Evolutionary conservation across 2,113 vertebrate species (phyloP).

Genomic region (Limanda limanda): DNA sequence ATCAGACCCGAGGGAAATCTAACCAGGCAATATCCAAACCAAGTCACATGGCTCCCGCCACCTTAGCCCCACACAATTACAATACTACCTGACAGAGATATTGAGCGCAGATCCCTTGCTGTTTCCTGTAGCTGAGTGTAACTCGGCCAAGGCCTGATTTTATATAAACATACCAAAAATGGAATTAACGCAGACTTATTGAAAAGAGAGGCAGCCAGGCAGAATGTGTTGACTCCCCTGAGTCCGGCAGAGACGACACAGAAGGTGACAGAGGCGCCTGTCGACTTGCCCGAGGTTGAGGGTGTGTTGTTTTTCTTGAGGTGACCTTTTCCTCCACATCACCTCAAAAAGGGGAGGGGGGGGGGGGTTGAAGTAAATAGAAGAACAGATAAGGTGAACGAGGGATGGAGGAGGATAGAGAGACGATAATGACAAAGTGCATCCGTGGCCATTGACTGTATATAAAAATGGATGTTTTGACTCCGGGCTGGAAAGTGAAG

Average conservation of each 20-base stretch:
- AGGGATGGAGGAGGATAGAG: no score
- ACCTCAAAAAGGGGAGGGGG: neutral
- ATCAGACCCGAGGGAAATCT: constrained; percentile 79
- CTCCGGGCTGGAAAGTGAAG: no score
- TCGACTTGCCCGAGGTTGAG: constrained; percentile 21
- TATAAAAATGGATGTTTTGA: no score
- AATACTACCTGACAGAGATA: constrained; percentile 81
- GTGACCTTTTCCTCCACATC: constrained; percentile 32
- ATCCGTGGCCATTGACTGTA: no score
- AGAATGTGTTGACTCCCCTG: neutral
- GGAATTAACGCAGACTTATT: constrained; percentile 69
- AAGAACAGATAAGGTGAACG: neutral
- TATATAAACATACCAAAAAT: constrained; percentile 69
- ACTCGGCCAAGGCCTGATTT: constrained; percentile 51
- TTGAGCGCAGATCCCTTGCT: constrained; percentile 76
- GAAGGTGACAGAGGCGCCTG: neutral
- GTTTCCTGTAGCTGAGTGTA: constrained; percentile 58
- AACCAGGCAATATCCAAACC: constrained; percentile 80
- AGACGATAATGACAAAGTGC: no score
- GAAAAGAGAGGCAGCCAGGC: constrained; percentile 59
- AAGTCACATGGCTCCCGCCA: constrained; percentile 60
- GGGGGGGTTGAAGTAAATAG: neutral
- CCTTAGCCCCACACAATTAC: constrained; percentile 80
- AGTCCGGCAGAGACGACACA: constrained; percentile 5
- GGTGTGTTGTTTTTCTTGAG: constrained; percentile 18